A percentile compares a stretch with the other conserved stretches of the same genome.
Evolutionary conservation across 2,113 vertebrate genomes (phyloP).

Genomic region (Myotis yumanensis): DNA sequence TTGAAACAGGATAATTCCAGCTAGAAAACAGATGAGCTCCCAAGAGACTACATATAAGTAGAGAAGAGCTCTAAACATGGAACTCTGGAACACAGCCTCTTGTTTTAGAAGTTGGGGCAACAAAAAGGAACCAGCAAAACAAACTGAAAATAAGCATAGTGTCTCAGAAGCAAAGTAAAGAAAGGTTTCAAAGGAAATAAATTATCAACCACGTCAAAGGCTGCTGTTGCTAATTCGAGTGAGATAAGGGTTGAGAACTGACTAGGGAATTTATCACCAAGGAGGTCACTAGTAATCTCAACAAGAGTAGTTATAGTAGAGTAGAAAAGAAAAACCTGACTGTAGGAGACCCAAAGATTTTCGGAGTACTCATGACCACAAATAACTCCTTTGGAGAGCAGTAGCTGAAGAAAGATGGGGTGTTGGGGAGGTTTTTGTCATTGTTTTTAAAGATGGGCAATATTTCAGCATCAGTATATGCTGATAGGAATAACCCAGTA

Average conservation of each 20-base stretch:
- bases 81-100: background rate
- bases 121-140: slow-evolving; percentile 40
- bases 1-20: slow-evolving; percentile 58
- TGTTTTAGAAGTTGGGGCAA: slow-evolving; percentile 46
- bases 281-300: background rate
- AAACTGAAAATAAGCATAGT: slow-evolving; percentile 41
- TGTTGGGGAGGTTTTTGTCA: background rate
- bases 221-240: background rate
- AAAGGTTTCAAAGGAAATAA: slow-evolving; percentile 34
- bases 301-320: background rate
- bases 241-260: background rate
- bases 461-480: background rate
- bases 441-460: background rate
- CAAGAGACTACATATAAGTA: slow-evolving; percentile 43
- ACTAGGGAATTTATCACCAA: background rate
- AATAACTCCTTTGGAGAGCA: background rate
- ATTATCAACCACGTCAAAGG: background rate
- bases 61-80: slow-evolving; percentile 50
- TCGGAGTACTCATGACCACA: background rate
- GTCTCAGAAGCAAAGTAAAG: slow-evolving; percentile 14
- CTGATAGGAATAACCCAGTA: background rate
- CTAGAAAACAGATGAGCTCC: slow-evolving; percentile 53
- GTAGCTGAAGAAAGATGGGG: slow-evolving; percentile 20
- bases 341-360: background rate
- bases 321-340: background rate